phyloP scores from a whole-genome alignment of 2,113 vertebrate genomes.

The Aptenodytes forsteri region DNA sequence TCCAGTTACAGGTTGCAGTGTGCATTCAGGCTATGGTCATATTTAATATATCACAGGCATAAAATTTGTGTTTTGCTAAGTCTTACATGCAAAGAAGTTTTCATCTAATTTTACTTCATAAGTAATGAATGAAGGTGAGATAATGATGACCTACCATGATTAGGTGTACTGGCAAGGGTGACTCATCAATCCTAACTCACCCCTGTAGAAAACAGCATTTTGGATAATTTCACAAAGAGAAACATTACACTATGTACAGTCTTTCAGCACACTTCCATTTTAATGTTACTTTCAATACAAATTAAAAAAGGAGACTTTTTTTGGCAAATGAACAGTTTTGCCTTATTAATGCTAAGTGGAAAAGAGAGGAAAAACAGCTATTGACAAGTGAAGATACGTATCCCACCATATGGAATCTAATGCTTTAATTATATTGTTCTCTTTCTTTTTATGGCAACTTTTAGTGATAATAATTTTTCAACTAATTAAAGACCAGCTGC shows the following conservation, averaged over 20 bases:
- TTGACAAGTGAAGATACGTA: conserved; percentile 63
- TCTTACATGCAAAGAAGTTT: neutral
- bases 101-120: neutral
- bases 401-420: conserved; percentile 77
- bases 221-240: conserved; percentile 52
- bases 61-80: neutral
- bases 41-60: conserved; percentile 11
- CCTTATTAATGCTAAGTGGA: conserved; percentile 38
- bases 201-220: neutral
- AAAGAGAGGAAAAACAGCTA: conserved; percentile 60
- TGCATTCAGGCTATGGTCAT: neutral
- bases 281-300: conserved; percentile 24
- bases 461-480: conserved; percentile 83
- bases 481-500: conserved; percentile 86
- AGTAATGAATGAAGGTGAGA: conserved; percentile 5
- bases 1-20: neutral
- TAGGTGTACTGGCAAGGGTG: neutral
- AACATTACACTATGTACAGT: neutral
- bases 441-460: conserved; percentile 76
- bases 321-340: conserved; percentile 44
- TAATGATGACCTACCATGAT: conserved; percentile 19
- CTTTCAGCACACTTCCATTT: conserved; percentile 17
- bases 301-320: neutral
- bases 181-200: neutral
- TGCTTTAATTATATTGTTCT: conserved; percentile 80